Evolutionary conservation across 2,888 invertebrate genomes (phyloP).

Genomic region (Gerris lacustris): DNA sequence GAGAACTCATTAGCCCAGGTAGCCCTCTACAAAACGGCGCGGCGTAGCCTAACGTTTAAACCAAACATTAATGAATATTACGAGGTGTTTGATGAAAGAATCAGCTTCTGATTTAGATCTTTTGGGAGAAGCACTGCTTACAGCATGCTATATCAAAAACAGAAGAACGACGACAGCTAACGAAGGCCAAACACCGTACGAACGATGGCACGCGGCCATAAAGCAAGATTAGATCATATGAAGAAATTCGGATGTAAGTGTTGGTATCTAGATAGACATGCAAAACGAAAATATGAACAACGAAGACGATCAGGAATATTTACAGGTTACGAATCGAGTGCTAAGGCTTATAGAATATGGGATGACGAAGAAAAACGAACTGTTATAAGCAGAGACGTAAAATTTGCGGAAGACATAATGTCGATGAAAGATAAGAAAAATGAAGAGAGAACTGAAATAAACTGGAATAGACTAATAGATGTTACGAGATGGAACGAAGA

Average conservation of each 20-base stretch:
- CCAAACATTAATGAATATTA: neutral
- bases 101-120: slow-evolving; percentile 25
- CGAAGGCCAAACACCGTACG: slow-evolving; percentile 20
- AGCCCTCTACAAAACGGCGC: slow-evolving; percentile 31
- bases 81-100: slow-evolving; percentile 24
- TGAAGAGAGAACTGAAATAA: neutral
- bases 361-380: neutral
- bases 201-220: slow-evolving; percentile 16
- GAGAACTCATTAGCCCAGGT: slow-evolving; percentile 26
- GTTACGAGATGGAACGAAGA: neutral
- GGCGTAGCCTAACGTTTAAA: slow-evolving; percentile 15
- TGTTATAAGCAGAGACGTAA: slow-evolving; percentile 5
- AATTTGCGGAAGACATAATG: slow-evolving; percentile 9
- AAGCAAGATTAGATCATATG: slow-evolving; percentile 19
- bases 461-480: slow-evolving; percentile 1
- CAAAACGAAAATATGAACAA: slow-evolving; percentile 10
- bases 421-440: neutral
- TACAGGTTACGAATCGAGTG: neutral
- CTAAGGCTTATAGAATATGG: slow-evolving; percentile 8
- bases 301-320: slow-evolving; percentile 15
- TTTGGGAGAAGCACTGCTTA: slow-evolving; percentile 32
- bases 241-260: slow-evolving; percentile 25
- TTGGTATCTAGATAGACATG: slow-evolving; percentile 12
- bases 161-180: slow-evolving; percentile 23
- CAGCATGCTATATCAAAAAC: slow-evolving; percentile 29